Base-by-base conservation (phyloP, 64 coral and sea anemone genomes). In the Porites australiensis region DNA sequence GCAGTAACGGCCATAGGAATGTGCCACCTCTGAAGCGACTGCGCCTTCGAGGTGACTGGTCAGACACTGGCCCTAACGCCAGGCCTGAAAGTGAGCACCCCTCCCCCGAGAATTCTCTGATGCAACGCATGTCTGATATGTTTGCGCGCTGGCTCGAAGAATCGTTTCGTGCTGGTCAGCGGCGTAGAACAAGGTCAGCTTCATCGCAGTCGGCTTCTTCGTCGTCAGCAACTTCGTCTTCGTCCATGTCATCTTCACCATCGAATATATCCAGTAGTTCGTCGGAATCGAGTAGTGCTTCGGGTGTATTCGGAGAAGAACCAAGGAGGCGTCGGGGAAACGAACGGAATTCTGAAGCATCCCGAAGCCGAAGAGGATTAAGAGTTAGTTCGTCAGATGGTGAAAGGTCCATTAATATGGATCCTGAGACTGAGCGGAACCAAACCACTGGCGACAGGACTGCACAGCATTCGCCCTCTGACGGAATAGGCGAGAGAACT, bases 21-120 rank as follows among this genome's bases (percentile, higher is more conserved):
- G 93, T 90, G 50, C 88, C 92, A 65, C 94, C 98, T 4, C 37
- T 99, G 22, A 96, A 96, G 72, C 82, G 98, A 22, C 70, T 99
- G 51, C 91, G 98, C 22, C 92, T 99, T 51, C 88, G 98, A 48
- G 98, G 98, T 8, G 98, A 99, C 70, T 99, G 94, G 94, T 96
- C 94, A 14, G 98, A 99, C 74, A 99, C 98, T 44, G 98, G 98
- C 16, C 98, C 98, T 13, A 99, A 99, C 77, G 94, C 98, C 8
- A 84, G 94, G 77, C 98, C 98, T 64, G 98, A 99, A 50, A 93
- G 94, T 49, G 98, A 99, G 48, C 88, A 93, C 23, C 59, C 98
- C 23, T 94, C 90, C 52, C 89, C 75, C 8, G 96, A 98, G 65
- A 93, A 77, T 59, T 93, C 82, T 5, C 78, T 96, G 7, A 94